Evolutionary conservation across 2,797 vertebrate genomes (phyloP).

Genomic region (Mormyrus proboscirostris): DNA sequence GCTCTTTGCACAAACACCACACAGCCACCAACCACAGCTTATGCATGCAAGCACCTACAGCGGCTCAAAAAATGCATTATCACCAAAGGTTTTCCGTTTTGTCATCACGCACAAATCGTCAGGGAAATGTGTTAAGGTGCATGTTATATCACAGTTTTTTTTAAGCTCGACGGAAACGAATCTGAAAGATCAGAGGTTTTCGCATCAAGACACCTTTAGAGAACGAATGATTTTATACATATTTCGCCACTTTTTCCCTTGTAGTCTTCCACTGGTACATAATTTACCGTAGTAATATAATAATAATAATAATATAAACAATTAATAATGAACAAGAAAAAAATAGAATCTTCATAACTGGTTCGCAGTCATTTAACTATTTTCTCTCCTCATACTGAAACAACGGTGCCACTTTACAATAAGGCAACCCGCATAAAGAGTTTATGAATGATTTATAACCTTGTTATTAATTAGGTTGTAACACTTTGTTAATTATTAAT

Average conservation of each 20-base stretch:
- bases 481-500: background rate
- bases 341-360: background rate
- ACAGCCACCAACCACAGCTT: conserved; percentile 51
- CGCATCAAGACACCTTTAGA: background rate
- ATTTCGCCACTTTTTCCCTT: background rate
- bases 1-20: conserved; percentile 47
- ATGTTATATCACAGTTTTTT: background rate
- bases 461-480: background rate
- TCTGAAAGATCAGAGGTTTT: background rate
- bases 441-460: background rate
- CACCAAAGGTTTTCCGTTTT: conserved; percentile 22
- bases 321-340: background rate
- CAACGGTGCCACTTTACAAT: background rate
- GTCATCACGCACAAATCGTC: background rate
- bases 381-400: background rate
- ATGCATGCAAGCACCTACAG: conserved; percentile 52
- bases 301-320: background rate
- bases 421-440: background rate
- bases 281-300: background rate
- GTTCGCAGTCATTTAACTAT: background rate
- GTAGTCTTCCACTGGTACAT: background rate
- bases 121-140: background rate
- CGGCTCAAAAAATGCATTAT: background rate
- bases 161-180: background rate
- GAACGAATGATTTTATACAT: background rate